Evolutionary conservation across 1,140 invertebrate genomes (phyloP).

Genomic region (Drosophila arizonae): DNA sequence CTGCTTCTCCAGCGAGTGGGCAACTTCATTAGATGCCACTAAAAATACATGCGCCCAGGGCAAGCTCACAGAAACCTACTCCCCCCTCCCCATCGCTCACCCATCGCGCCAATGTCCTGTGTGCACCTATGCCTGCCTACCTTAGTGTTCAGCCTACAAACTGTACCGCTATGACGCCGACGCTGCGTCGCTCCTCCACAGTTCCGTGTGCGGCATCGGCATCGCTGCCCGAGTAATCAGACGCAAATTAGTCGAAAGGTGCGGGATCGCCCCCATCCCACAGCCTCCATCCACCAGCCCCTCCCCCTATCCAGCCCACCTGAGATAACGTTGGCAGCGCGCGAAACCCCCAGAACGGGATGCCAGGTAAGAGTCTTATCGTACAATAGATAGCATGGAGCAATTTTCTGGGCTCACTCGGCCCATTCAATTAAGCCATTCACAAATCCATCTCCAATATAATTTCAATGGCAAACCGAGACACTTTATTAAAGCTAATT

Average conservation of each 20-base stretch:
- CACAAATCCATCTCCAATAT: too few species aligned
- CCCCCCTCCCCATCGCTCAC: neutral
- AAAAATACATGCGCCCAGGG: constrained; percentile 50
- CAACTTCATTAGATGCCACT: constrained; percentile 71
- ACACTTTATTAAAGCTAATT: too few species aligned
- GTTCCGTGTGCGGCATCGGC: neutral
- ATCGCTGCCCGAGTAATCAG: constrained; percentile 43
- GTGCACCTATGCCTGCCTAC: constrained; percentile 5
- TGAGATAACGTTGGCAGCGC: neutral
- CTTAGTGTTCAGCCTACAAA: constrained; percentile 47
- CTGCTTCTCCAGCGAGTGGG: constrained; percentile 32
- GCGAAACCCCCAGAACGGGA: neutral
- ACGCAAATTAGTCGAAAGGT: constrained; percentile 66
- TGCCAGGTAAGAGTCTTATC: too few species aligned
- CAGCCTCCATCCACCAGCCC: neutral
- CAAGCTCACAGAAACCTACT: neutral
- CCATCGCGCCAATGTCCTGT: neutral
- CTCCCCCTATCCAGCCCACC: neutral
- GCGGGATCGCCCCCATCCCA: constrained; percentile 29
- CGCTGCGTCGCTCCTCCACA: neutral
- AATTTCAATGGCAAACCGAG: too few species aligned
- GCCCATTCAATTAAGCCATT: too few species aligned
- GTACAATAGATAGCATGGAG: too few species aligned
- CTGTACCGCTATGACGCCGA: constrained; percentile 47
- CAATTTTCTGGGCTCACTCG: too few species aligned